A percentile compares a stretch with the other conserved stretches of the same genome.
Conservation (phyloP, 35 echinoderm and acorn worm species). For the Nesometra sesokonis region DNA sequence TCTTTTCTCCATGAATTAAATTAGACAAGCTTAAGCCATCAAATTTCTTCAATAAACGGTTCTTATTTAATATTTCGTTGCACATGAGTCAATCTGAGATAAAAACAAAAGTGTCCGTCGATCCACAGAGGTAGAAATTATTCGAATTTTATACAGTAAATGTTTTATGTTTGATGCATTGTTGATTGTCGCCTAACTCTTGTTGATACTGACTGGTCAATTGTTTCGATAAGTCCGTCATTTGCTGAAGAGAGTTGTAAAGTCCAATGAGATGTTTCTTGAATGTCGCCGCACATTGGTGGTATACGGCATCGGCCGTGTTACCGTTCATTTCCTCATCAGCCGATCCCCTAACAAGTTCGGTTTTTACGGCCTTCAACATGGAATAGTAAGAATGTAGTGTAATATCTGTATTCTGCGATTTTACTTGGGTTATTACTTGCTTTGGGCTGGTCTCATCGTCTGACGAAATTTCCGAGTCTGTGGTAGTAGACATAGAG, state of each 20-base stretch:
- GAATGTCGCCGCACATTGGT: conserved; percentile 52
- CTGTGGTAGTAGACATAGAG: neutral
- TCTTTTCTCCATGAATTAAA: no score
- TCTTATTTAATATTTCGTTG: no score
- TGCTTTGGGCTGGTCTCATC: neutral
- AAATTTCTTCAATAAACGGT: no score
- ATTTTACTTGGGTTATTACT: neutral
- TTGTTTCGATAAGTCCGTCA: conserved; percentile 66
- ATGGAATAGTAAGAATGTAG: conserved; percentile 76
- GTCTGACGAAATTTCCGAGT: neutral
- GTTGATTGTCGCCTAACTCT: conserved; percentile 80
- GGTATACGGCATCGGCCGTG: conserved; percentile 16
- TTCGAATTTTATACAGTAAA: conserved; percentile 43
- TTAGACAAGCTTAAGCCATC: no score
- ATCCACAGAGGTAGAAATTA: no score
- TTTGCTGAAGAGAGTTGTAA: conserved; percentile 61
- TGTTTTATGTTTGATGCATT: conserved; percentile 68
- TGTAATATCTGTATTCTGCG: conserved; percentile 14
- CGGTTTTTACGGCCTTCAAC: conserved; percentile 80
- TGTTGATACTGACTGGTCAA: conserved; percentile 68
- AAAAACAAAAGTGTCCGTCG: no score
- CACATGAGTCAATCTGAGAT: no score
- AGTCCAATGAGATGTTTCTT: conserved; percentile 89
- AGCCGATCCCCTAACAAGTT: conserved; percentile 47
- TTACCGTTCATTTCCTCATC: conserved; percentile 16